phyloP scores from a whole-genome alignment of 2,888 invertebrate genomes.

The Drosophila macrospina region DNA sequence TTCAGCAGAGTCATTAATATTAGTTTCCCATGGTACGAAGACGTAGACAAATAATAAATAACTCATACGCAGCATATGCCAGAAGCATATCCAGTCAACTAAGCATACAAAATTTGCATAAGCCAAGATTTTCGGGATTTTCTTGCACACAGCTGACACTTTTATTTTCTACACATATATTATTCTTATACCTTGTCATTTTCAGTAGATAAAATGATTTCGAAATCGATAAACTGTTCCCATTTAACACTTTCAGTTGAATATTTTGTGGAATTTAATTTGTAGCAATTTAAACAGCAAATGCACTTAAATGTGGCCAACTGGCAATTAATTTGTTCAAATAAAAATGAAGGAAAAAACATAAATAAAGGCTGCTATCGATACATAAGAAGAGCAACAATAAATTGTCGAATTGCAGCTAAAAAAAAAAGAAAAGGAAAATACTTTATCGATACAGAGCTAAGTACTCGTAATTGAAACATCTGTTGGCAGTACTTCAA shows the following conservation, averaged over 20 bases:
- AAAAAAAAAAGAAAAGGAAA: conserved; percentile 10
- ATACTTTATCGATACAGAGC: conserved; percentile 9
- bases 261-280: background rate
- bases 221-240: background rate
- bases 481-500: conserved; percentile 43
- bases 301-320: conserved; percentile 17
- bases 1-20: background rate
- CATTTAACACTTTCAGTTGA: background rate
- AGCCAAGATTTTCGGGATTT: conserved; percentile 25
- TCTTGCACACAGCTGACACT: background rate
- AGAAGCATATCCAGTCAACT: conserved; percentile 24
- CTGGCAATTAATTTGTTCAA: conserved; percentile 36
- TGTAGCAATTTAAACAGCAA: conserved; percentile 7
- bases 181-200: conserved; percentile 18
- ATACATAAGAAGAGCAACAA: conserved; percentile 29
- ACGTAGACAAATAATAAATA: conserved; percentile 28
- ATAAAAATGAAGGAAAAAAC: conserved; percentile 19
- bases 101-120: conserved; percentile 41
- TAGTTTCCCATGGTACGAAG: conserved; percentile 12
- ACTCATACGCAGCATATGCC: conserved; percentile 63
- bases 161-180: conserved; percentile 1
- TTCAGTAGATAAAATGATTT: background rate
- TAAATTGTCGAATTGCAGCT: conserved; percentile 38
- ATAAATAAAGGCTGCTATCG: conserved; percentile 42
- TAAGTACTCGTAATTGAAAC: conserved; percentile 18